Conservation (phyloP, 2,888 invertebrate species). For the Tetragnatha montana region DNA sequence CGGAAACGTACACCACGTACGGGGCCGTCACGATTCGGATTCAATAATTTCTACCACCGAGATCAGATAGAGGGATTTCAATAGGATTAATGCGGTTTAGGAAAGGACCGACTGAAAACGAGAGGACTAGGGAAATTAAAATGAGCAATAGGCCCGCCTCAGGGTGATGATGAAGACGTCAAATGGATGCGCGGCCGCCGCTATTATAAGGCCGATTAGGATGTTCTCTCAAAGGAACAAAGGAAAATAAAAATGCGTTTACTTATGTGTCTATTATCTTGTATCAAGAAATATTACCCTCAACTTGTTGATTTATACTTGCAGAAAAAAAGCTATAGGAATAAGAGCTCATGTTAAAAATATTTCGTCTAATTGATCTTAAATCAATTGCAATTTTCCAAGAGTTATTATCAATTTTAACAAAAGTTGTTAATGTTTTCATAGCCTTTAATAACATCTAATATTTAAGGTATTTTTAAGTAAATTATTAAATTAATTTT, state of each 20-base stretch:
- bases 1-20: constrained; percentile 45
- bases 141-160: constrained; percentile 23
- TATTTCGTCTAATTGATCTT: no score
- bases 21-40: constrained; percentile 63
- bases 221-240: constrained; percentile 15
- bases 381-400: no score
- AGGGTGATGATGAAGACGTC: constrained; percentile 46
- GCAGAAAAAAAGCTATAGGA: no score
- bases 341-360: no score
- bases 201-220: constrained; percentile 42
- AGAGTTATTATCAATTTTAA: no score
- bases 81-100: constrained; percentile 46
- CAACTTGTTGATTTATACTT: neutral
- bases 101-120: constrained; percentile 27
- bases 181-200: constrained; percentile 21
- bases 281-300: neutral
- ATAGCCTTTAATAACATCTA: no score
- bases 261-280: neutral
- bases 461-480: no score
- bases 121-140: constrained; percentile 32
- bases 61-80: constrained; percentile 38
- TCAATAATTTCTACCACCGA: constrained; percentile 65
- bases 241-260: neutral
- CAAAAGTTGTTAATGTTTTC: no score
- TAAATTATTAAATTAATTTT: no score